phyloP scores from a whole-genome alignment of 2,888 invertebrate species.

The Drosophila percnosoma region DNA sequence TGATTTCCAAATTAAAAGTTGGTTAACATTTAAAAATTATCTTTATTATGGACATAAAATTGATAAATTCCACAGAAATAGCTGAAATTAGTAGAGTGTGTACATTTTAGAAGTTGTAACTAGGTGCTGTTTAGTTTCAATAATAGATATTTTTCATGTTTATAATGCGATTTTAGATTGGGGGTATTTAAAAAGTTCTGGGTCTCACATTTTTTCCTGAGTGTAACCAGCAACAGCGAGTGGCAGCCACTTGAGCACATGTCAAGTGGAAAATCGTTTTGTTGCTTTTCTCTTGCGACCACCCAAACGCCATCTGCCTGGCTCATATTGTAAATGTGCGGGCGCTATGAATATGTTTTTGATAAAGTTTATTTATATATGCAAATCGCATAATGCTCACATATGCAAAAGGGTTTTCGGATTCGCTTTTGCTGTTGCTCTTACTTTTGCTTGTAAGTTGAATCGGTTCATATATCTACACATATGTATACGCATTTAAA shows the following conservation, averaged over 20 bases:
- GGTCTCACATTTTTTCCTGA: not conserved
- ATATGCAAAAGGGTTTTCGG: conserved; percentile 44
- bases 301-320: not conserved
- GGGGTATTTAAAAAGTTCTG: not conserved
- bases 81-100: not conserved
- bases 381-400: conserved; percentile 63
- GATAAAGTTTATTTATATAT: conserved; percentile 75
- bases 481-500: conserved; percentile 2
- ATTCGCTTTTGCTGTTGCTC: conserved; percentile 22
- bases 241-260: conserved; percentile 75
- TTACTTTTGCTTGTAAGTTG: conserved; percentile 35
- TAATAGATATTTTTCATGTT: not conserved
- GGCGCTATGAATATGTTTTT: conserved; percentile 72
- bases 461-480: conserved; percentile 42
- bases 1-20: not conserved
- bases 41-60: not conserved
- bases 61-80: not conserved
- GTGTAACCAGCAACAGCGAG: conserved; percentile 30
- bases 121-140: not conserved
- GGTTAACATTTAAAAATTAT: not conserved
- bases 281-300: conserved; percentile 46
- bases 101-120: not conserved
- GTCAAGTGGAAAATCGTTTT: conserved; percentile 80
- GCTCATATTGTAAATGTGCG: conserved; percentile 41
- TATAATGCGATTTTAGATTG: not conserved